Percentiles rank a stretch among this genome's conserved stretches.
phyloP scores from a whole-genome alignment of 2,888 invertebrate species.

The Ophion costatus region DNA sequence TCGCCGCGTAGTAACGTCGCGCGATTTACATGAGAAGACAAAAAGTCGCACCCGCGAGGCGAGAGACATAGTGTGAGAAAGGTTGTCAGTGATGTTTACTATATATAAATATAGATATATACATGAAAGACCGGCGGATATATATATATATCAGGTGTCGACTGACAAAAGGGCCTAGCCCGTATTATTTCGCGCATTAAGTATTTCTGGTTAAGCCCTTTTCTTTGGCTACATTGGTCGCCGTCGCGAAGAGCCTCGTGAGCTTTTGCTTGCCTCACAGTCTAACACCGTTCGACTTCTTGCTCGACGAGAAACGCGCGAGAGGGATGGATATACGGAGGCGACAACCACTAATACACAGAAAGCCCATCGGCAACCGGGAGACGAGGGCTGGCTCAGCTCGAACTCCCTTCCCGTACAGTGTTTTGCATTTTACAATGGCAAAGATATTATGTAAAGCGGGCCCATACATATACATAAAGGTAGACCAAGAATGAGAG shows the following conservation, averaged over 20 bases:
- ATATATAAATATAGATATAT: constrained; percentile 3
- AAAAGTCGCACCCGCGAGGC: constrained; percentile 74
- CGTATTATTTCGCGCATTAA: background rate
- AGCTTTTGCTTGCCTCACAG: constrained; percentile 49
- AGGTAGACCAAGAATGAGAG: constrained; percentile 39
- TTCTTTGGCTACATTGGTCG: background rate
- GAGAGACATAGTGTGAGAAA: constrained; percentile 52
- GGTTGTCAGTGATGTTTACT: constrained; percentile 31
- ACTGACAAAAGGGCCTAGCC: constrained; percentile 24
- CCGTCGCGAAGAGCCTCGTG: constrained; percentile 38
- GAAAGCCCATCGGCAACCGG: constrained; percentile 68
- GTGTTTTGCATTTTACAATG: constrained; percentile 81
- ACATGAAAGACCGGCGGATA: background rate
- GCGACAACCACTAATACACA: constrained; percentile 55
- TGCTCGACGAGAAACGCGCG: constrained; percentile 36
- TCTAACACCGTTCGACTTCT: constrained; percentile 51
- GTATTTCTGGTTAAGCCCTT: constrained; percentile 6
- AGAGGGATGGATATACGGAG: constrained; percentile 47
- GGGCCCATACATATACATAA: constrained; percentile 69
- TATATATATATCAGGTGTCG: background rate
- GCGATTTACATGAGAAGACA: constrained; percentile 79
- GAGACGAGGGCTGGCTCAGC: constrained; percentile 78
- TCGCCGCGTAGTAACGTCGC: constrained; percentile 53
- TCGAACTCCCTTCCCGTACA: constrained; percentile 70
- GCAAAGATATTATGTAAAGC: constrained; percentile 81